Conservation (phyloP, 2,113 vertebrate genomes). For the Nettapus auritus region DNA sequence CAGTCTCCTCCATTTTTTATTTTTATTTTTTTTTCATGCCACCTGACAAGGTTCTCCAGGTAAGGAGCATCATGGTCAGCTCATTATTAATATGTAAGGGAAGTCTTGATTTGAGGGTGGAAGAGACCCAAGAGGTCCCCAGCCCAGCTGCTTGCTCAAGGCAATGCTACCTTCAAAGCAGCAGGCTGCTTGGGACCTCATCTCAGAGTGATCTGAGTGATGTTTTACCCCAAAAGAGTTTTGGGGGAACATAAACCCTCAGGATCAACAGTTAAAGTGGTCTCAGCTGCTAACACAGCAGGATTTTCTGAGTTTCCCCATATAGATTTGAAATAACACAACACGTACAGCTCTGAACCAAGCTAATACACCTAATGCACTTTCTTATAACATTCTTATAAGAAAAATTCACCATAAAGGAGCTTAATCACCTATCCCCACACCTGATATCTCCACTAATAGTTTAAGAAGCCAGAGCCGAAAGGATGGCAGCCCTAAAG, state of each 20-base stretch:
- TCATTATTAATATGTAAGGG: neutral
- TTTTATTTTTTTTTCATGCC: neutral
- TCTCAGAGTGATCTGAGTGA: neutral
- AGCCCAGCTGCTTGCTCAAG: neutral
- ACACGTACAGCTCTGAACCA: accelerated
- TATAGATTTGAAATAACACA: neutral
- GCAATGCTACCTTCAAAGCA: neutral
- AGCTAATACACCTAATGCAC: neutral
- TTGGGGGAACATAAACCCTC: neutral
- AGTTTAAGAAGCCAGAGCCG: neutral
- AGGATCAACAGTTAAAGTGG: neutral
- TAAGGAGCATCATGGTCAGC: neutral
- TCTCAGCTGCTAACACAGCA: neutral
- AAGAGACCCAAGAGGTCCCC: neutral
- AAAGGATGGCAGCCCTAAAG: neutral
- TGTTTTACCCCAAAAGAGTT: neutral
- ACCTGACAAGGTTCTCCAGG: constrained; percentile 39
- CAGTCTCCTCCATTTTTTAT: neutral
- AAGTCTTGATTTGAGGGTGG: accelerated
- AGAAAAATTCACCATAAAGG: neutral
- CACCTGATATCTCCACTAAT: neutral
- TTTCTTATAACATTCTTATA: accelerated
- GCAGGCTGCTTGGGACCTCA: neutral
- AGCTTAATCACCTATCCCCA: neutral
- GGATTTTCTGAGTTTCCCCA: neutral